A percentile compares a stretch with the other conserved stretches of the same genome.
These are phyloP conservation scores for Goniozus legneri DNA, from an alignment of 1,140 invertebrate genomes.

Conservation along the genomic window DNA sequence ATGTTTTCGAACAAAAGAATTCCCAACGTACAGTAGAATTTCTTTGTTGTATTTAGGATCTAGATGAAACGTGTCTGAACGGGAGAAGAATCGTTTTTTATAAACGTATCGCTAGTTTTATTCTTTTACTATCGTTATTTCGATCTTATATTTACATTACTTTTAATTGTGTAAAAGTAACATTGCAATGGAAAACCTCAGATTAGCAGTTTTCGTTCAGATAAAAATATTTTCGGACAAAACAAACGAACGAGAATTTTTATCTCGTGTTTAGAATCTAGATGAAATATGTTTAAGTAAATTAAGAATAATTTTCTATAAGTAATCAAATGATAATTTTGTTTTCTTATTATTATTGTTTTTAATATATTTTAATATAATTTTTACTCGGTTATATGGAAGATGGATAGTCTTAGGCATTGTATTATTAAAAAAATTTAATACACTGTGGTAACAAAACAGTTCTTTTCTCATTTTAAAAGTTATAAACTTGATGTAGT, in stretches of 20 bases:
- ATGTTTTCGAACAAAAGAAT: neutral
- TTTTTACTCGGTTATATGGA: neutral
- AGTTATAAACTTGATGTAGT: neutral
- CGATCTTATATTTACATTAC: neutral
- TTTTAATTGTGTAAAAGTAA: neutral
- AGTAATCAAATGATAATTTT: neutral
- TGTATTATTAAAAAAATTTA: slow-evolving; percentile 2
- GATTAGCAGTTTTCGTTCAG: neutral
- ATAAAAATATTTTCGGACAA: neutral
- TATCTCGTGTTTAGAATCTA: neutral
- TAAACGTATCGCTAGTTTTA: neutral
- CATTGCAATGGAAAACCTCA: neutral
- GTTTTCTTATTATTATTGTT: slow-evolving; percentile 4
- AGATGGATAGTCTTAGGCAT: neutral
- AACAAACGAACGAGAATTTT: neutral
- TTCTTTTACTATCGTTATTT: neutral
- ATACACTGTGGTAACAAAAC: neutral
- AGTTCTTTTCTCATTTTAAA: neutral
- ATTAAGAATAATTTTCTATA: neutral
- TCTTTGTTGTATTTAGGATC: neutral
- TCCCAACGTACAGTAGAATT: neutral
- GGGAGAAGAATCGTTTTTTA: neutral
- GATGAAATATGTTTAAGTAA: neutral
- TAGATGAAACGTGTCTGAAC: too few relatives aligned
- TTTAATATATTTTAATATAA: neutral